Conservation (phyloP, 2,113 vertebrate species). For the Cyrtonyx montezumae region DNA sequence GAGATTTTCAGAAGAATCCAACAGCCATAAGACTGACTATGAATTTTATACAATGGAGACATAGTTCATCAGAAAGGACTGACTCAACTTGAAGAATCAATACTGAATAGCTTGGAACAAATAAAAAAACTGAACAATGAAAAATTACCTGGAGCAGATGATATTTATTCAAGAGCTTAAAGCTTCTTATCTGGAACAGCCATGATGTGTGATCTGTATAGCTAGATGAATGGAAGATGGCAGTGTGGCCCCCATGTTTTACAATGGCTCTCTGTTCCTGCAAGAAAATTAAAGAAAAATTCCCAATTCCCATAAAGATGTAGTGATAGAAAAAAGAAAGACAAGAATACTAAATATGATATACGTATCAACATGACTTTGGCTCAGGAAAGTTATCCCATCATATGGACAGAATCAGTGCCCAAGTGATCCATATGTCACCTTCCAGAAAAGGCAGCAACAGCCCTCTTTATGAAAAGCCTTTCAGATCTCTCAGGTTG, state of each 20-base stretch:
- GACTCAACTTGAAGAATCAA: not conserved
- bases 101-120: constrained; percentile 12
- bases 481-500: not conserved
- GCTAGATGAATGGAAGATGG: not conserved
- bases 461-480: not conserved
- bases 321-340: not conserved
- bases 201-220: not conserved
- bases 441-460: not conserved
- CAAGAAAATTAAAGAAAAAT: not conserved
- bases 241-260: not conserved
- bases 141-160: not conserved
- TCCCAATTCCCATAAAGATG: not conserved
- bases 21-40: not conserved
- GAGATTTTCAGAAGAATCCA: not conserved
- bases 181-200: not conserved
- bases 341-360: not conserved
- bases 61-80: not conserved
- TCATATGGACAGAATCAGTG: not conserved
- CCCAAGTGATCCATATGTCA: not conserved
- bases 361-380: not conserved
- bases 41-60: not conserved
- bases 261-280: not conserved
- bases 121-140: not conserved
- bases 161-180: constrained; percentile 6
- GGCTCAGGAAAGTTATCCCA: not conserved